phyloP scores from a whole-genome alignment of 2,113 vertebrate genomes.

The Amphiprion percula region DNA sequence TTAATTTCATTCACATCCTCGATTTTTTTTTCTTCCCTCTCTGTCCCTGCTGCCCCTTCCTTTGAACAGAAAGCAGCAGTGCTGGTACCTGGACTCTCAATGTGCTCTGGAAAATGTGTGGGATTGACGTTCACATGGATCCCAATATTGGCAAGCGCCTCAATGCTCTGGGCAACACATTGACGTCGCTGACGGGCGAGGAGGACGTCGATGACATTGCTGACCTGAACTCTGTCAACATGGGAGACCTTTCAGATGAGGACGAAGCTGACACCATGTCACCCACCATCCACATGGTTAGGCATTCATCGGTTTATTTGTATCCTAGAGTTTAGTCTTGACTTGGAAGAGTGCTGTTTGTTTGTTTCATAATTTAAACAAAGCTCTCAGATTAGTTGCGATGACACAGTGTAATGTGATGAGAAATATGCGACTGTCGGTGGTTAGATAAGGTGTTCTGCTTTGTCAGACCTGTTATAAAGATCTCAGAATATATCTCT shows the following conservation, averaged over 20 bases:
- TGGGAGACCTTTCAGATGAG: constrained; percentile 94
- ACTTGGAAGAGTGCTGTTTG: not conserved
- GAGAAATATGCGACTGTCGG: not conserved
- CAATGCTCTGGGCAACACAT: constrained; percentile 94
- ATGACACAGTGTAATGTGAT: not conserved
- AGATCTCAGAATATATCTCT: not conserved
- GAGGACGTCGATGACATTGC: constrained; percentile 95
- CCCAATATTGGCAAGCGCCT: constrained; percentile 98
- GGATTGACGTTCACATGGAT: constrained; percentile 99
- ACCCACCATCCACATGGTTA: constrained; percentile 91
- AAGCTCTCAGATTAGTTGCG: not conserved
- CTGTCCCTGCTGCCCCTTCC: not conserved
- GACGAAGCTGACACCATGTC: constrained; percentile 94
- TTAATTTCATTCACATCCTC: constrained; percentile 14
- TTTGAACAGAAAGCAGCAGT: constrained; percentile 92
- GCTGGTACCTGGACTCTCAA: constrained; percentile 98
- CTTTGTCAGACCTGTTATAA: not conserved
- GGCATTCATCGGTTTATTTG: constrained; percentile 35
- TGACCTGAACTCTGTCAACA: constrained; percentile 93
- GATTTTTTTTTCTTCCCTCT: not conserved
- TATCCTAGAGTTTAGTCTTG: too few relatives aligned
- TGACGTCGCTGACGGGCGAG: constrained; percentile 96
- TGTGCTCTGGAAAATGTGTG: constrained; percentile 99
- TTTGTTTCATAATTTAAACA: too few relatives aligned
- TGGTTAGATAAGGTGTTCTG: not conserved